These are phyloP conservation scores for Diabrotica undecimpunctata DNA, from an alignment of 1,140 invertebrate species.

Conservation along the genomic window DNA sequence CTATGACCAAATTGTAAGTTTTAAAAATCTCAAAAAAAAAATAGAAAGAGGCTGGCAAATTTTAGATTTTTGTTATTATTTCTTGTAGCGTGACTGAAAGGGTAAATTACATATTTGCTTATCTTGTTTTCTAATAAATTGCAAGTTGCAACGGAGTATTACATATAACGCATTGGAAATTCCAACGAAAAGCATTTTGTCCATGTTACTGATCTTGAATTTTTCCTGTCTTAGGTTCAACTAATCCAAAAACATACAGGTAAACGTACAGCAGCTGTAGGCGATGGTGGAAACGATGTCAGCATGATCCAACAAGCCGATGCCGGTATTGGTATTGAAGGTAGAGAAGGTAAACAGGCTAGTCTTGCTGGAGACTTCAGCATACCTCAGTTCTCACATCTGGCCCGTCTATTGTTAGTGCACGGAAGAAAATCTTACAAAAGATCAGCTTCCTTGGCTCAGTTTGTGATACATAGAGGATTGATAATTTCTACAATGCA, in stretches of 20 bases:
- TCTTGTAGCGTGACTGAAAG: too few species aligned
- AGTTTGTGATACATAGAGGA: constrained; percentile 98
- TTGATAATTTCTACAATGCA: constrained; percentile 99
- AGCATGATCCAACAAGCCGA: constrained; percentile 95
- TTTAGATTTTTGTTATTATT: too few species aligned
- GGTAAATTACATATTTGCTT: too few species aligned
- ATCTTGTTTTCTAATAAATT: too few species aligned
- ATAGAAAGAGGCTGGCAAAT: too few species aligned
- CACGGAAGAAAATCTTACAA: constrained; percentile 96
- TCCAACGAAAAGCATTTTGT: too few species aligned
- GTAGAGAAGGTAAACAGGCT: constrained; percentile 90
- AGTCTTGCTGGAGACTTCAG: constrained; percentile 99
- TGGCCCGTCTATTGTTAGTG: constrained; percentile 84
- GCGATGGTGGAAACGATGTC: constrained; percentile 86
- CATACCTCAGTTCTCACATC: constrained; percentile 86
- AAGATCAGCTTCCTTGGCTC: constrained; percentile 90
- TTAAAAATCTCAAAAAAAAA: too few species aligned
- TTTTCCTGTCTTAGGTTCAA: constrained; percentile 42
- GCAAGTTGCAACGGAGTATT: too few species aligned
- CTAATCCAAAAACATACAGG: constrained; percentile 86
- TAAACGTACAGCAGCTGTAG: constrained; percentile 77
- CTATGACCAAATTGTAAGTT: too few species aligned
- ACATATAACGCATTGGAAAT: too few species aligned
- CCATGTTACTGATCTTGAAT: too few species aligned
- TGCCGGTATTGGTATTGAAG: constrained; percentile 93